Conservation (phyloP, 2,113 vertebrate species). For the Camelus dromedarius region DNA sequence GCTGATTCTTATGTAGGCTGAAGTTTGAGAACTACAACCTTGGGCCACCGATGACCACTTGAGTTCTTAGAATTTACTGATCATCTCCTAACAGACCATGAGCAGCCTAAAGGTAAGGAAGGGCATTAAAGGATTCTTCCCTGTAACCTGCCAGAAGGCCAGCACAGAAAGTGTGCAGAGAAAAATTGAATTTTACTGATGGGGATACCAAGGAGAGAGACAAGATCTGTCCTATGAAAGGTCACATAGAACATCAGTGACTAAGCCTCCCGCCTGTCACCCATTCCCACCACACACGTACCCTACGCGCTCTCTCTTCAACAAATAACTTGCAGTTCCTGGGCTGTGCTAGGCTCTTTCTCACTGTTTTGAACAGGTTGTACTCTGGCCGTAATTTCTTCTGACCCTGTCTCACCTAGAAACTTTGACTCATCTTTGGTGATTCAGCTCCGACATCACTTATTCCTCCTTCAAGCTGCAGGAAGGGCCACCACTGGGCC, state of each 20-base stretch:
- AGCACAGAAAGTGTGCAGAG: neutral
- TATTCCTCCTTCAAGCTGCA: neutral
- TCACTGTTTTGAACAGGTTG: conserved; percentile 41
- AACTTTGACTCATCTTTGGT: conserved; percentile 65
- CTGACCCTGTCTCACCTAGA: conserved; percentile 48
- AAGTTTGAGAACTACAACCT: neutral
- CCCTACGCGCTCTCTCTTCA: neutral
- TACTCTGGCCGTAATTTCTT: conserved; percentile 44
- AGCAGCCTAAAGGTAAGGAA: neutral
- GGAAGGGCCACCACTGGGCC: neutral
- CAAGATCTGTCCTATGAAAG: neutral
- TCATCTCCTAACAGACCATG: neutral
- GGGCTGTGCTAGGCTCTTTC: neutral
- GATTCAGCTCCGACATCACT: conserved; percentile 37
- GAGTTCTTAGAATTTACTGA: conserved; percentile 29
- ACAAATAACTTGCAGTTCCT: neutral
- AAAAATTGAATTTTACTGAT: neutral
- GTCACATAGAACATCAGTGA: neutral
- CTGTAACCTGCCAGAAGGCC: neutral
- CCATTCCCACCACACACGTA: neutral
- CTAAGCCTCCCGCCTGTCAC: neutral
- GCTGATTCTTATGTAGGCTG: neutral
- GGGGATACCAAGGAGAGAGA: conserved; percentile 20
- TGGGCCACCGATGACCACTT: neutral
- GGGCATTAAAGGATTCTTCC: neutral